Percentiles rank a stretch among this genome's conserved stretches.
phyloP scores from a whole-genome alignment of 2,797 vertebrate genomes.

The Myiotriccus ornatus region DNA sequence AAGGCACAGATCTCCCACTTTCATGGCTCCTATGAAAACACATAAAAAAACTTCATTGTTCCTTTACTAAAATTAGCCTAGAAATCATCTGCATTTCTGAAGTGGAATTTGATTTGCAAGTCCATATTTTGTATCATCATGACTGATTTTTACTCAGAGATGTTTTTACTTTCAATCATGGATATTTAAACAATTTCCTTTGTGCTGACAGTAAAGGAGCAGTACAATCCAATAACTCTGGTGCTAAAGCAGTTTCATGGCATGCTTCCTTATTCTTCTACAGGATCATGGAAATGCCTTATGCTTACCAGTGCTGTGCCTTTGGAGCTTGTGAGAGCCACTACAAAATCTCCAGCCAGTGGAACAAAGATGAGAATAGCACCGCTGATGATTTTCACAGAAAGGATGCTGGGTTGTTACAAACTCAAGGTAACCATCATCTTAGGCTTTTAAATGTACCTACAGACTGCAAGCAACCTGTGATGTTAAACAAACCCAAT shows the following conservation, averaged over 20 bases:
- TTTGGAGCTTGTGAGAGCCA: slow-evolving; percentile 84
- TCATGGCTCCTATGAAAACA: neutral
- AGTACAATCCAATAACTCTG: neutral
- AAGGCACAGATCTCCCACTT: neutral
- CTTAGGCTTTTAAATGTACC: neutral
- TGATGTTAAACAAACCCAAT: neutral
- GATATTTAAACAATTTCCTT: neutral
- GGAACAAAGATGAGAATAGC: slow-evolving; percentile 81
- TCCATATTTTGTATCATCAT: neutral
- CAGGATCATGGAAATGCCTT: slow-evolving; percentile 93
- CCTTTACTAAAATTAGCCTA: neutral
- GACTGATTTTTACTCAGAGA: neutral
- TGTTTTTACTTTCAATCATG: neutral
- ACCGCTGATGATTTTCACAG: slow-evolving; percentile 75
- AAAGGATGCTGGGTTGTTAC: slow-evolving; percentile 77
- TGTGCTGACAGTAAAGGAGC: neutral
- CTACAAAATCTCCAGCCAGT: slow-evolving; percentile 76
- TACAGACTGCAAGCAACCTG: neutral
- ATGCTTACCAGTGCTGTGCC: slow-evolving; percentile 92
- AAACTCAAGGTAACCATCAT: slow-evolving; percentile 79
- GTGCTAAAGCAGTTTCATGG: neutral
- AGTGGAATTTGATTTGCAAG: neutral
- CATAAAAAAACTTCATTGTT: neutral
- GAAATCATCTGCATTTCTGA: neutral
- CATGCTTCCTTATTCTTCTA: neutral